These are phyloP conservation scores for Papilio polytes DNA, from an alignment of 1,140 invertebrate genomes.

Conservation along the genomic window DNA sequence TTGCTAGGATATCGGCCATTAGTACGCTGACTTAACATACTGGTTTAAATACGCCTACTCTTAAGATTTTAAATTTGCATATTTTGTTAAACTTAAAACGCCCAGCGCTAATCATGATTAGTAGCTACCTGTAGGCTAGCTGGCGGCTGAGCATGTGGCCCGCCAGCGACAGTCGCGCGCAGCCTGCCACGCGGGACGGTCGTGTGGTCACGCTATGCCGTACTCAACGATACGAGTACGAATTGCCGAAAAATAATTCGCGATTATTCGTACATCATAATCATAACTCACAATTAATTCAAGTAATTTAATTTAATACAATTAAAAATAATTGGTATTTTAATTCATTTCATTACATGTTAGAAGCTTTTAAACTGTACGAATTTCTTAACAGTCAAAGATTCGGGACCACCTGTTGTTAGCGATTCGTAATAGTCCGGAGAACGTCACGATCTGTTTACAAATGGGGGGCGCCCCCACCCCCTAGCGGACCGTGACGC, in stretches of 20 bases:
- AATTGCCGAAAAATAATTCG: constrained; percentile 52
- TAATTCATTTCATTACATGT: background rate
- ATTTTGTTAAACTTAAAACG: constrained; percentile 47
- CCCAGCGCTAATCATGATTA: constrained; percentile 67
- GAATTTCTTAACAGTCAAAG: background rate
- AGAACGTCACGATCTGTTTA: constrained; percentile 79
- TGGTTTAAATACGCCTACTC: constrained; percentile 36
- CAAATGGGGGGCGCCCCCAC: constrained; percentile 70
- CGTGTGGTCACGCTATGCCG: constrained; percentile 66
- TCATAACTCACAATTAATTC: background rate
- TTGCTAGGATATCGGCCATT: too few relatives aligned
- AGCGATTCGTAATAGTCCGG: constrained; percentile 71
- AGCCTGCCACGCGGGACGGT: constrained; percentile 79
- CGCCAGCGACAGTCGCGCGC: constrained; percentile 76
- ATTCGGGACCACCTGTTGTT: constrained; percentile 73
- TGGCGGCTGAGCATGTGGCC: constrained; percentile 60
- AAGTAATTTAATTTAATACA: background rate
- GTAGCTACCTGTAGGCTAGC: constrained; percentile 73
- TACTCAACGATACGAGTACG: constrained; percentile 57
- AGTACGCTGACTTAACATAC: background rate
- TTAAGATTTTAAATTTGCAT: constrained; percentile 61
- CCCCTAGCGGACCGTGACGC: constrained; percentile 69
- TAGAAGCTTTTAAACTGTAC: background rate
- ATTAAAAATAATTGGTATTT: background rate
- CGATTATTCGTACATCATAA: constrained; percentile 44